These are phyloP conservation scores for Onthophagus taurus DNA, from an alignment of 1,140 invertebrate genomes.

Conservation along the genomic window DNA sequence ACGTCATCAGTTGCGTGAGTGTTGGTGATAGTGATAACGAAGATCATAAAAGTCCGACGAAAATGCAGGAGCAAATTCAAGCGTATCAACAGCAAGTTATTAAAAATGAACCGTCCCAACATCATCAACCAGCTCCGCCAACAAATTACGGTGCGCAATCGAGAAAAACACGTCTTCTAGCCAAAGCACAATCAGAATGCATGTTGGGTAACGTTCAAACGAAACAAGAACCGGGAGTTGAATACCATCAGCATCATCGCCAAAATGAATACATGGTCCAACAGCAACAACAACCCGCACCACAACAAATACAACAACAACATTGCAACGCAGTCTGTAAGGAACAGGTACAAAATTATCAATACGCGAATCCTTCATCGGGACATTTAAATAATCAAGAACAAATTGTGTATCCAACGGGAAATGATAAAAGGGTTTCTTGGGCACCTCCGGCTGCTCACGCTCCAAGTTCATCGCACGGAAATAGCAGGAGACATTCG, in stretches of 20 bases:
- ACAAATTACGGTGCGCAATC: slow-evolving; percentile 50
- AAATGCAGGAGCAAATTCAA: slow-evolving; percentile 14
- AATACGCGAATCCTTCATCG: slow-evolving; percentile 44
- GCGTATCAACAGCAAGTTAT: slow-evolving; percentile 24
- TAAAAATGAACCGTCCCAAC: slow-evolving; percentile 13
- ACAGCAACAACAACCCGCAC: slow-evolving; percentile 19
- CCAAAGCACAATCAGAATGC: slow-evolving; percentile 79
- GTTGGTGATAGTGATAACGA: slow-evolving; percentile 72
- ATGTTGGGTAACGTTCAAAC: slow-evolving; percentile 43
- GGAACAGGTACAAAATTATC: slow-evolving; percentile 34
- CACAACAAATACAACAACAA: slow-evolving; percentile 13
- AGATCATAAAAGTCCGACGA: slow-evolving; percentile 45
- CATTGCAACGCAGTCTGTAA: slow-evolving; percentile 36
- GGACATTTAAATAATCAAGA: slow-evolving; percentile 19
- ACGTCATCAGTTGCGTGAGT: slow-evolving; percentile 74
- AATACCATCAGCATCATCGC: slow-evolving; percentile 25
- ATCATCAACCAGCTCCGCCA: slow-evolving; percentile 17
- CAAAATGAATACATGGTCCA: slow-evolving; percentile 28
- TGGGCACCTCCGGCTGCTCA: slow-evolving; percentile 46
- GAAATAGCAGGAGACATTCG: slow-evolving; percentile 26
- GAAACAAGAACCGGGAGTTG: slow-evolving; percentile 41
- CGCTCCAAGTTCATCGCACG: slow-evolving; percentile 40
- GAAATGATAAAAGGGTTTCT: slow-evolving; percentile 45
- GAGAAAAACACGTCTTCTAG: slow-evolving; percentile 79
- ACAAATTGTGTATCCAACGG: slow-evolving; percentile 25